Base-by-base conservation (phyloP, 2,113 vertebrate species). In the Ifrita kowaldi region DNA sequence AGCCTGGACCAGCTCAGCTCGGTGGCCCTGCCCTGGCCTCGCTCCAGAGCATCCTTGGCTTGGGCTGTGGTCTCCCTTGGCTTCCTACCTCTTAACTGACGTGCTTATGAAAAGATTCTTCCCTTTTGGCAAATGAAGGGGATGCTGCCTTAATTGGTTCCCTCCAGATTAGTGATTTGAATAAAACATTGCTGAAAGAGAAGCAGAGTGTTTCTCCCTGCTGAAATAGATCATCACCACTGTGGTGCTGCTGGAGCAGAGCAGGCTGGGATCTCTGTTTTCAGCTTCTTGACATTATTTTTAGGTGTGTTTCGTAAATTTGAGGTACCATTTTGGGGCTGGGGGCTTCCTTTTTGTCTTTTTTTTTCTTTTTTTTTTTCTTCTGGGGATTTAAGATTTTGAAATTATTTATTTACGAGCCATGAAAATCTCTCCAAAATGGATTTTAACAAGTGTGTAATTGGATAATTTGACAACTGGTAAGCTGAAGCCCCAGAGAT, bases 391-490 rank as follows among this genome's bases (percentile, higher is more conserved):
- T 93, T 90, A 84, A 84, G 46, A 50, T 91, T 89, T 73, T 35
- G 28, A 92, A 95, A 84, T 91, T 62, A 93, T 95, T 95, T 94
- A 88, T 97, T 94, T 96, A 89, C 13, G 30, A 95, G 80, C 90
- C 79, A 76, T 85, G 93, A 93, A 89, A 93, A 85, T 84, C 85
- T 85, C 89, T 53, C 93, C 88, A 79, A 90, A 96, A 95, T 80
- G 78, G 91, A 87, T 96, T 96, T 95, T 96, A 96, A 91, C 82
- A 87, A 93, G 94, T 94, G 76, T 55, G 16, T 90, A 94, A 94
- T 94, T 92, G 89, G 88, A 92, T 96, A 90, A 97, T 94, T 94
- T 93, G 90, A 92, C 83, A 84, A 86, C 69, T 75, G 73, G 92
- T 95, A 91, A 96, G 85, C 88, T 39, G 67, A 82, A 96, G 79